Base-by-base conservation (phyloP, 2,888 invertebrate species). In the Abrostola triplasia region DNA sequence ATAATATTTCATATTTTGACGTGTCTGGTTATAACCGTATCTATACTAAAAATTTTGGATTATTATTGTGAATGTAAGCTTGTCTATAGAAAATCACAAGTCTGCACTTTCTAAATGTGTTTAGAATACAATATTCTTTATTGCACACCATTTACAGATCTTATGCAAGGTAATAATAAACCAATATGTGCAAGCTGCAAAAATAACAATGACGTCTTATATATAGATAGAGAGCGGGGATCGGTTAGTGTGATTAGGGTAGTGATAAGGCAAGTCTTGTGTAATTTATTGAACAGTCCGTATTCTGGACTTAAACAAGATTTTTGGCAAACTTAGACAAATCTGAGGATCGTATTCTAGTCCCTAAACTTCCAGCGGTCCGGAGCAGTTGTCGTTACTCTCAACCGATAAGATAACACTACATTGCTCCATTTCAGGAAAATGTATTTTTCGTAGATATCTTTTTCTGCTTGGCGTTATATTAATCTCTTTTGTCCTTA, bases 311-410 rank as follows among this genome's bases (percentile, higher is more conserved):
- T 41, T n/a, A 13, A 53, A 48, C 12, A 11, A 59, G 40, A 44
- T 40, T 41, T 42, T 55, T 47, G 54, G n/a, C 10, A 50, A 36
- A 54, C 48, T 61, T 51, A 24, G 36, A 24, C 36, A 47, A 64
- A 65, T 58, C 51, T 44, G 12, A 42, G 54, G 24, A 55, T 24
- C 12, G 53, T 35, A 56, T 47, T 37, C 12, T 6, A 0, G 7
- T 42, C 44, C 13, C 8, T 5, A 44, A 44, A 13, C 44, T 44
- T 44, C 12, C 8, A 13, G 10, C 10, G 9, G 41, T 36, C n/a
- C 6, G n/a, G 35, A 54, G 13, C 50, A 36, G 36, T 37, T 56
- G n/a, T 53, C 40, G 42, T 41, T 49, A n/a, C 42, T 5, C 35
- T 10, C 12, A 10, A 37, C 0, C 41, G 41, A 37, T 64, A 58